These are phyloP conservation scores for Todus mexicanus DNA, from an alignment of 2,797 vertebrate genomes.

Conservation along the genomic window DNA sequence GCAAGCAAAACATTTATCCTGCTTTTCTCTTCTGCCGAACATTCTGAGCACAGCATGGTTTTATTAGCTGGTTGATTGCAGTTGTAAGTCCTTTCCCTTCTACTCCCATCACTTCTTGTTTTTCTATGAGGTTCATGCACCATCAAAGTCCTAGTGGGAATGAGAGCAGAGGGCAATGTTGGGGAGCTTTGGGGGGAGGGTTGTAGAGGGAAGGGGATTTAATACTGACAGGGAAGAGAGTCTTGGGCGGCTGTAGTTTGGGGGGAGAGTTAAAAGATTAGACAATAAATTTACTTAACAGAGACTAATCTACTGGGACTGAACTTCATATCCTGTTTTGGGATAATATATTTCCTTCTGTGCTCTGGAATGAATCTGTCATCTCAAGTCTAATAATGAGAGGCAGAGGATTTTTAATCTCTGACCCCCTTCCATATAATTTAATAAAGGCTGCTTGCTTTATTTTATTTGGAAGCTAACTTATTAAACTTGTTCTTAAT, in stretches of 20 bases:
- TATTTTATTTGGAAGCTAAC: conserved; percentile 69
- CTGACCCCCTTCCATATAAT: conserved; percentile 76
- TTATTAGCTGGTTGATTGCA: conserved; percentile 41
- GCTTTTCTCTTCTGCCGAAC: neutral
- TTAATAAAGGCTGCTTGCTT: conserved; percentile 73
- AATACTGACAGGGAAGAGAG: conserved; percentile 16
- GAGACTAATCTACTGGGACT: conserved; percentile 77
- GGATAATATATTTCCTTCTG: conserved; percentile 80
- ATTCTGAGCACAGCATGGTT: conserved; percentile 34
- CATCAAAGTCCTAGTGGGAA: neutral
- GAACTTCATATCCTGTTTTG: conserved; percentile 83
- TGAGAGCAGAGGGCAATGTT: neutral
- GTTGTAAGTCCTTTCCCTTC: conserved; percentile 6
- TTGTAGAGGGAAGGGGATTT: neutral
- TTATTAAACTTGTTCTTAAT: conserved; percentile 36
- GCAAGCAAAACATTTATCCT: neutral
- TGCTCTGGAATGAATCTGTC: conserved; percentile 83
- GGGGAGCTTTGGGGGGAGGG: neutral
- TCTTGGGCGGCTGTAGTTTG: conserved; percentile 67
- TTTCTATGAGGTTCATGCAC: neutral
- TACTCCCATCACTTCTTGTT: neutral
- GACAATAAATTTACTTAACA: conserved; percentile 80
- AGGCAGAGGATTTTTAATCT: conserved; percentile 81
- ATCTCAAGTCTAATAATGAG: conserved; percentile 78
- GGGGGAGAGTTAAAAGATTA: conserved; percentile 77